Evolutionary conservation across 2,797 vertebrate species (phyloP).

Genomic region (Carcharodon carcharias): DNA sequence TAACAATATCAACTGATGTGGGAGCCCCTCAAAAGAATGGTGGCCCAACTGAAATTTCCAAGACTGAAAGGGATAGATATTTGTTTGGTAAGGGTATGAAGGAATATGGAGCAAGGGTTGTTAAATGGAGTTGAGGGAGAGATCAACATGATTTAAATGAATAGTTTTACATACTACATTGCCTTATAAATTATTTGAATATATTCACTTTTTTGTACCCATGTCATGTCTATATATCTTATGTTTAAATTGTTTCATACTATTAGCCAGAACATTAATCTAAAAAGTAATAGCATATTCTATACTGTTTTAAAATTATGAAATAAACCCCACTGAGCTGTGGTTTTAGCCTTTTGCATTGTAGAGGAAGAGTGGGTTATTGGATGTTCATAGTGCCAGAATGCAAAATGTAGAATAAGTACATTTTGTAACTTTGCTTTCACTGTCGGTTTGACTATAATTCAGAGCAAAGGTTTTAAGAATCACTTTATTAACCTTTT

Average conservation of each 20-base stretch:
- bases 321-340: not conserved
- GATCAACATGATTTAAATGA: not conserved
- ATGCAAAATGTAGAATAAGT: not conserved
- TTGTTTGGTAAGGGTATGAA: not conserved
- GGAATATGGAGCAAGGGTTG: not conserved
- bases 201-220: not conserved
- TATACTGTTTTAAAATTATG: not conserved
- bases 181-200: too few species aligned
- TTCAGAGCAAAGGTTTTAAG: not conserved
- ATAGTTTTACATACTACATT: not conserved
- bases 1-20: too few species aligned
- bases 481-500: slow-evolving; percentile 7
- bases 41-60: not conserved
- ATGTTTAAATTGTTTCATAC: not conserved
- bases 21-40: not conserved
- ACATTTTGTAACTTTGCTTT: not conserved
- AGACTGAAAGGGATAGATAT: not conserved
- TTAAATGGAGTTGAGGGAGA: not conserved
- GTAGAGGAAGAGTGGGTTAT: not conserved
- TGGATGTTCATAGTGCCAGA: not conserved
- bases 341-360: not conserved
- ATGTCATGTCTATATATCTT: not conserved
- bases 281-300: not conserved
- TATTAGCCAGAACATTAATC: not conserved
- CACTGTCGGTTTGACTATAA: not conserved